Evolutionary conservation across 2,888 invertebrate species (phyloP), one percentile per base, ranked within the genome.

Genomic region (Drosophila tanythrix): DNA sequence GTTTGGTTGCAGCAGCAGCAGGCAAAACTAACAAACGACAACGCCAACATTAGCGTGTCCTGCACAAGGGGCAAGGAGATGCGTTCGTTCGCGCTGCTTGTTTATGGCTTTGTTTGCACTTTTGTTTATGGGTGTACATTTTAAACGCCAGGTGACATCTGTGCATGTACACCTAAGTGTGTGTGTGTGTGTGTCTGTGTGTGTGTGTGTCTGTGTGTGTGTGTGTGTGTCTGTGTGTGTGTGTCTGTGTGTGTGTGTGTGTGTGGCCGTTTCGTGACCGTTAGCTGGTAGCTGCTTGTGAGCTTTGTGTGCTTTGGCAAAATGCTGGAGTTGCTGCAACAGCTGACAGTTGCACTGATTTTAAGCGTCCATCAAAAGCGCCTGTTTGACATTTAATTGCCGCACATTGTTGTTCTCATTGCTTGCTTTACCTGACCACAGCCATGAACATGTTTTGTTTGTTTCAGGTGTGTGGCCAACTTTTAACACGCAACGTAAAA

Each of bases 121-220:
- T 88, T 87, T 89, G 82, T 89, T 89, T 89, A 89, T 89, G 83
- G 89, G 88, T 88, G 88, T 84, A 87, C 89, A 88, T 88, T 87
- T 89, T 84, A 88, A 89, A 84, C 74, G 82, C 76, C 73, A 69
- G 74, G 70, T 69, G 50, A 59, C 64, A 64, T 72, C 56, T 65
- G 43, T 55, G 21, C 55, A 33, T 76, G 52, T 63, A 25, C 69
- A 65, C 64, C 18, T 2, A 38, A 56, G 33, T 67, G 57, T 63
- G 55, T 11, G 21, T 43, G 43, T 58, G 27, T 60, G 38, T 60
- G 48, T 56, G 61, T 60, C 1, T 21, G 21, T 21, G 21, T 21
- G 56, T 67, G 73, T 8, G 60, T 52, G 35, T 46, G 72, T 56
- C 59, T 60, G 21, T 21, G 21, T 21, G 21, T 21, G 56, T 67